phyloP scores from a whole-genome alignment of 1,140 invertebrate genomes.

The Bicyclus anynana region DNA sequence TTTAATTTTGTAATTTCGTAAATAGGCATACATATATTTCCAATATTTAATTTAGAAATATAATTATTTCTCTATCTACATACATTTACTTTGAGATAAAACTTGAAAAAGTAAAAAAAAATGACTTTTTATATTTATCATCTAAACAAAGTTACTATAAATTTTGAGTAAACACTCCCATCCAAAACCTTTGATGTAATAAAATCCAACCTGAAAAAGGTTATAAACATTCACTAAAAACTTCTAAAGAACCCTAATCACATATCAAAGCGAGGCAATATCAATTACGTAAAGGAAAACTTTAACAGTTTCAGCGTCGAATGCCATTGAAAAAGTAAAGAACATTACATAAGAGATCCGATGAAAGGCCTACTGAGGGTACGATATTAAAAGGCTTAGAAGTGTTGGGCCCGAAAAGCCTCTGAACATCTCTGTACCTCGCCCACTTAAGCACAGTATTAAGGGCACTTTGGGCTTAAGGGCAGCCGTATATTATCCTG shows the following conservation, averaged over 20 bases:
- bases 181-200: too few relatives aligned
- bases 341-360: constrained; percentile 43
- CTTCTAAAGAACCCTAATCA: constrained; percentile 3
- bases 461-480: constrained; percentile 68
- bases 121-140: too few relatives aligned
- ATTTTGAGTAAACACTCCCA: too few relatives aligned
- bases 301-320: constrained; percentile 41
- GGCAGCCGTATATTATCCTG: constrained; percentile 62
- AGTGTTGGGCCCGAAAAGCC: constrained; percentile 71
- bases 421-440: constrained; percentile 69
- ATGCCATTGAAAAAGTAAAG: constrained; percentile 53
- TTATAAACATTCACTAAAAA: neutral
- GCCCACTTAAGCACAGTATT: constrained; percentile 74
- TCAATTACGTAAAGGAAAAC: constrained; percentile 28
- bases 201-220: neutral
- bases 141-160: too few relatives aligned
- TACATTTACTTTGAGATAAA: too few relatives aligned
- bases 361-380: constrained; percentile 51
- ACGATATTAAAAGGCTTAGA: constrained; percentile 74
- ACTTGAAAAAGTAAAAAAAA: too few relatives aligned
- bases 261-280: constrained; percentile 5
- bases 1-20: too few relatives aligned
- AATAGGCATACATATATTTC: too few relatives aligned
- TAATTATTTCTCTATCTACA: too few relatives aligned
- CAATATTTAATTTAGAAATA: too few relatives aligned